Conservation (phyloP, 2,797 vertebrate genomes). For the Acrossocheilus fasciatus region DNA sequence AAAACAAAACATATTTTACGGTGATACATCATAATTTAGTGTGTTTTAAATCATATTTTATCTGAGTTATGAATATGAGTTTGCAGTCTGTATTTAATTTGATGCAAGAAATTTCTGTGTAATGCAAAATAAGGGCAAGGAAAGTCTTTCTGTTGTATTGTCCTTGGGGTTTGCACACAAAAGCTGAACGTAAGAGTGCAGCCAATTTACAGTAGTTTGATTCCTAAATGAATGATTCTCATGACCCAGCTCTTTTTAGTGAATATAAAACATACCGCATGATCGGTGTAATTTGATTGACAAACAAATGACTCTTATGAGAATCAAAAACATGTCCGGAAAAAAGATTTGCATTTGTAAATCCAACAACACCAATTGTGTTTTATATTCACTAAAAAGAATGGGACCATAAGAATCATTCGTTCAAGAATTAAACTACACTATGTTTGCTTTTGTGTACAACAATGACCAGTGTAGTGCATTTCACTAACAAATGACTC, state of each 20-base stretch:
- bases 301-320: background rate
- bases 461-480: no score
- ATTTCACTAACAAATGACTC: background rate
- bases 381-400: no score
- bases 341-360: background rate
- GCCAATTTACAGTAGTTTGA: background rate
- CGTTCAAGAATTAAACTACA: background rate
- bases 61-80: background rate
- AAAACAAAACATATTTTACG: background rate
- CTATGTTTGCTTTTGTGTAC: no score
- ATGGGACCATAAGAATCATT: no score
- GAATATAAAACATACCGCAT: background rate
- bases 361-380: background rate
- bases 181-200: background rate
- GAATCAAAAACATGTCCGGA: background rate
- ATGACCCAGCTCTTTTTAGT: background rate
- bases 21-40: background rate
- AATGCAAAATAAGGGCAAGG: background rate
- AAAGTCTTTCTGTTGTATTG: background rate
- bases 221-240: background rate
- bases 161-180: background rate
- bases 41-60: background rate
- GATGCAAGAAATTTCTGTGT: background rate
- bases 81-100: conserved; percentile 5
- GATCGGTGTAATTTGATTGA: no score